Conservation (phyloP, 2,113 vertebrate genomes). For the Apeltes quadracus region DNA sequence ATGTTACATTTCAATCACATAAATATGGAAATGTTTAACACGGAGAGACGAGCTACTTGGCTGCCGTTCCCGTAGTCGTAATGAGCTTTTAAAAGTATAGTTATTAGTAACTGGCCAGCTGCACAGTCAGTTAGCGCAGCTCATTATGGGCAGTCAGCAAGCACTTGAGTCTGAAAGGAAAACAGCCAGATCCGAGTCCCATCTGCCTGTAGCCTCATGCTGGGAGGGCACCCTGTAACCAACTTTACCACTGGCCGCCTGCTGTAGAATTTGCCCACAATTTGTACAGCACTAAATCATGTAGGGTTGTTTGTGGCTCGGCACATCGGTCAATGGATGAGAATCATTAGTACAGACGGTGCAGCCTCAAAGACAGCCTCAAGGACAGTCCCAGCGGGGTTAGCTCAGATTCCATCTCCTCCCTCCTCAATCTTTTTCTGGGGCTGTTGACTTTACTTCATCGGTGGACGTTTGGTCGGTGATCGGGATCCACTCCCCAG, state of each 20-base stretch:
- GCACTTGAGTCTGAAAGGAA: slow-evolving; percentile 54
- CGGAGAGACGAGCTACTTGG: slow-evolving; percentile 1
- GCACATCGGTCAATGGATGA: background rate
- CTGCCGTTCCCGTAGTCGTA: slow-evolving; percentile 15
- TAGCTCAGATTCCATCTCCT: too few relatives aligned
- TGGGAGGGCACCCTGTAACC: slow-evolving; percentile 30
- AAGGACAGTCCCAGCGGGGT: background rate
- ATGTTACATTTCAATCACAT: background rate
- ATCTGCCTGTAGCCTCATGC: slow-evolving; percentile 55
- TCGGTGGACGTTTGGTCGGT: background rate
- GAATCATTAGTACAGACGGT: slow-evolving; percentile 1
- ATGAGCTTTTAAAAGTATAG: slow-evolving; percentile 46
- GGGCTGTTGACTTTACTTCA: background rate
- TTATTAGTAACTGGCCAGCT: slow-evolving; percentile 62
- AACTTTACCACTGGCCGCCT: slow-evolving; percentile 26
- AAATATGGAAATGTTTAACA: background rate
- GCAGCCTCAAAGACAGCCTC: too few relatives aligned
- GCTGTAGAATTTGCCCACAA: slow-evolving; percentile 24
- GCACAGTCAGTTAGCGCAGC: slow-evolving; percentile 60
- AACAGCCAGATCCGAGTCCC: slow-evolving; percentile 55
- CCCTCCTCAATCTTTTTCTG: background rate
- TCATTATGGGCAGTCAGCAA: slow-evolving; percentile 65
- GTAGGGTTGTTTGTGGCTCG: background rate
- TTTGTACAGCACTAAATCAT: slow-evolving; percentile 9
- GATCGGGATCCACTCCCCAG: background rate